Evolutionary conservation across 2,797 vertebrate genomes (phyloP).

Genomic region (Todus mexicanus): DNA sequence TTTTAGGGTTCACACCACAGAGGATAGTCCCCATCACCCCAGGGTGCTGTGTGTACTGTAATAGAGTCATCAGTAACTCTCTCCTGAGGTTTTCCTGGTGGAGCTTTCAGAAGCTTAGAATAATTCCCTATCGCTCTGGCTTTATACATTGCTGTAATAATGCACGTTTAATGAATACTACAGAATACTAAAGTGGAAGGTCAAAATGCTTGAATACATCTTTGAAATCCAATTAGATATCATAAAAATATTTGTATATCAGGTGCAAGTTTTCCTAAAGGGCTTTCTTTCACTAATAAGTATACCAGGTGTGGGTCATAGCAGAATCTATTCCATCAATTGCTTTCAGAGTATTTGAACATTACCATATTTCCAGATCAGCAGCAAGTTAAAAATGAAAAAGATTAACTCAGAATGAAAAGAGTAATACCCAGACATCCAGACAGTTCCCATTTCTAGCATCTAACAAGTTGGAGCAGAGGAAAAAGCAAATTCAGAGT

Average conservation of each 20-base stretch:
- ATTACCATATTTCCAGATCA: not conserved
- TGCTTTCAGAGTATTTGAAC: not conserved
- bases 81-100: not conserved
- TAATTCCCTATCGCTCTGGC: not conserved
- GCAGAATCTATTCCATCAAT: not conserved
- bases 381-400: not conserved
- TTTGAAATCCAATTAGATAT: not conserved
- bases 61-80: not conserved
- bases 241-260: not conserved
- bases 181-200: not conserved
- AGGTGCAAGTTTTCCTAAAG: not conserved
- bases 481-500: not conserved
- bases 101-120: not conserved
- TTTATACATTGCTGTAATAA: not conserved
- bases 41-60: not conserved
- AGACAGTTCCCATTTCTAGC: not conserved
- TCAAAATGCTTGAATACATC: not conserved
- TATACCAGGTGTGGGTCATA: not conserved
- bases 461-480: not conserved
- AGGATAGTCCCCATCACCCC: not conserved
- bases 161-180: not conserved
- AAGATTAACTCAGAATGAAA: not conserved
- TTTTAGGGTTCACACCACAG: not conserved
- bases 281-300: not conserved
- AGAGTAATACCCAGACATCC: not conserved